Evolutionary conservation across 2,888 invertebrate species (phyloP).

Genomic region (Limnephilus rhombicus): DNA sequence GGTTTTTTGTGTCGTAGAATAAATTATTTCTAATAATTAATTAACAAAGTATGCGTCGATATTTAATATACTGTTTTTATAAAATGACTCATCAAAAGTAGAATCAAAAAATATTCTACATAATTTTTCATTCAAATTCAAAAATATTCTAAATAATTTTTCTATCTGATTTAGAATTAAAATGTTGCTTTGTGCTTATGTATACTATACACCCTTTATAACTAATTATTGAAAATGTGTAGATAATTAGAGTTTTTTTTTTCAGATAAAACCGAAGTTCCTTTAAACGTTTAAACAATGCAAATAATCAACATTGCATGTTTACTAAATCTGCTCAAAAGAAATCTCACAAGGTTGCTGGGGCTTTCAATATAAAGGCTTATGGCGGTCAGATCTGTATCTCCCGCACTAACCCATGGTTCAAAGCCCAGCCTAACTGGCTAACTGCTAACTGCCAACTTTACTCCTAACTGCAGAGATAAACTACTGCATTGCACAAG

Average conservation of each 20-base stretch:
- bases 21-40: too few species aligned
- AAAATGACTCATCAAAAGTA: too few species aligned
- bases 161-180: background rate
- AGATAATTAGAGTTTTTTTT: background rate
- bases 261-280: background rate
- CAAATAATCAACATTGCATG: constrained; percentile 23
- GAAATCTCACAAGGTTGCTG: constrained; percentile 28
- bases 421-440: background rate
- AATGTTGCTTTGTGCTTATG: background rate
- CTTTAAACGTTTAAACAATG: background rate
- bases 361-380: background rate
- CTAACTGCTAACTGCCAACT: background rate
- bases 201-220: too few species aligned
- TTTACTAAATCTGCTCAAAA: background rate
- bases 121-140: background rate
- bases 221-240: background rate
- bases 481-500: constrained; percentile 14
- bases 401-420: constrained; percentile 22
- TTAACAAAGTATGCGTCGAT: too few species aligned
- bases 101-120: background rate
- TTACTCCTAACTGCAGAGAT: background rate
- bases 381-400: constrained; percentile 38
- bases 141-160: background rate
- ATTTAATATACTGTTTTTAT: too few species aligned
- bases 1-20: too few species aligned